These are phyloP conservation scores for Coryphaenoides rupestris DNA, from an alignment of 2,113 vertebrate genomes.

Conservation along the genomic window DNA sequence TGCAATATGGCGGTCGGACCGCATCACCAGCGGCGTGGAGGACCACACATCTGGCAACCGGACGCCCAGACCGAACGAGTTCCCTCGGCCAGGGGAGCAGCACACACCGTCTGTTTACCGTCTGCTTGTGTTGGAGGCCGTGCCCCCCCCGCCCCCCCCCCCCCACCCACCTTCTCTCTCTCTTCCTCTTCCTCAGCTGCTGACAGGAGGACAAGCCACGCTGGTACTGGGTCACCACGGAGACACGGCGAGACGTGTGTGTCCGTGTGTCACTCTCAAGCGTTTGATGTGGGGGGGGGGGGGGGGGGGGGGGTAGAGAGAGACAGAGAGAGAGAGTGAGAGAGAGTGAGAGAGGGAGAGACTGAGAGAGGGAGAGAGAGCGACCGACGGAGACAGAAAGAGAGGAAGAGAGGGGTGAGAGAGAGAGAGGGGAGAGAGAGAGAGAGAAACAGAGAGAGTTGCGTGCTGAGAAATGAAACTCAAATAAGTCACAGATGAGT, in stretches of 20 bases:
- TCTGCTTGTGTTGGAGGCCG: constrained; percentile 9
- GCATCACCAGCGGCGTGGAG: background rate
- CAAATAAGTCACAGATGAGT: too few relatives aligned
- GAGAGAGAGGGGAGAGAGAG: background rate
- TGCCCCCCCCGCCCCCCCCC: too few relatives aligned
- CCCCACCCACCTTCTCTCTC: too few relatives aligned
- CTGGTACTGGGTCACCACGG: too few relatives aligned
- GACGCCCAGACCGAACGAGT: background rate
- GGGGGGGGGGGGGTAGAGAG: background rate
- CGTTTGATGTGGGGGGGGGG: background rate
- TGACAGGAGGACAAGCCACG: too few relatives aligned
- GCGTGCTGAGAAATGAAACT: too few relatives aligned
- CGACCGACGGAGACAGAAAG: too few relatives aligned
- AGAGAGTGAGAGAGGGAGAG: background rate
- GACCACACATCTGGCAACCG: background rate
- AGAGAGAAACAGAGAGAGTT: too few relatives aligned
- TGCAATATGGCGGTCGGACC: background rate
- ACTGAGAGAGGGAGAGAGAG: background rate
- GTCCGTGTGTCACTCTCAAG: too few relatives aligned
- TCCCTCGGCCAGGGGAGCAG: background rate
- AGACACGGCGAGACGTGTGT: too few relatives aligned
- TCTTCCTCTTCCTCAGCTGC: background rate
- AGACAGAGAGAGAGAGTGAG: background rate
- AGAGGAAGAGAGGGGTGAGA: background rate
- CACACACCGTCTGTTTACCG: constrained; percentile 36